These are phyloP conservation scores for Tuberolachnus salignus DNA, from an alignment of 2,888 invertebrate species.

Conservation along the genomic window DNA sequence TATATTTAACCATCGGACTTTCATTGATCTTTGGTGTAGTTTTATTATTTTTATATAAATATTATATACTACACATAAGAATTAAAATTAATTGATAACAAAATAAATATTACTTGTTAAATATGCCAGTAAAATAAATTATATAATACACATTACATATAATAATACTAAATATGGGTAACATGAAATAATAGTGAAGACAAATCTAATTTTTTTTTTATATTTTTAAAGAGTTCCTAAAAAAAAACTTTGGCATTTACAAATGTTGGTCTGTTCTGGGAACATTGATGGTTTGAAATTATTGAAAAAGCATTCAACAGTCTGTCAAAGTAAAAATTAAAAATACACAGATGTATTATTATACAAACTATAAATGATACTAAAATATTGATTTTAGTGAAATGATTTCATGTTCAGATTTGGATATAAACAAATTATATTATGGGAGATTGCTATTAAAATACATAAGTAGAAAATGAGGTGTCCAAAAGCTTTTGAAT, in stretches of 20 bases:
- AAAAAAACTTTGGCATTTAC: constrained; percentile 39
- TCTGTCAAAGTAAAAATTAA: not conserved
- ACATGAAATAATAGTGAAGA: constrained; percentile 37
- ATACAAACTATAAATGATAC: too few relatives aligned
- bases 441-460: not conserved
- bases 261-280: constrained; percentile 17
- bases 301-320: constrained; percentile 3
- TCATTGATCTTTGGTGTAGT: constrained; percentile 16
- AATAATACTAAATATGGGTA: constrained; percentile 51
- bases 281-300: constrained; percentile 19
- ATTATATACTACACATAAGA: constrained; percentile 17
- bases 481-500: not conserved
- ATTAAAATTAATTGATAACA: constrained; percentile 25
- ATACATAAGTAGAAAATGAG: not conserved
- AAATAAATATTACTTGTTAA: constrained; percentile 30
- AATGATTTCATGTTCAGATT: constrained; percentile 6
- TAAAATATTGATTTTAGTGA: not conserved
- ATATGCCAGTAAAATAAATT: constrained; percentile 35
- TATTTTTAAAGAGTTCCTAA: constrained; percentile 16
- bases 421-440: not conserved
- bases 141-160: constrained; percentile 35
- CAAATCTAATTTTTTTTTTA: constrained; percentile 29
- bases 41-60: constrained; percentile 18
- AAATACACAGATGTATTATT: too few relatives aligned
- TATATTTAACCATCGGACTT: not conserved